Evolutionary conservation across 2,888 invertebrate genomes (phyloP), one percentile per base, ranked within the genome.

Genomic region (Apamea epomidion): DNA sequence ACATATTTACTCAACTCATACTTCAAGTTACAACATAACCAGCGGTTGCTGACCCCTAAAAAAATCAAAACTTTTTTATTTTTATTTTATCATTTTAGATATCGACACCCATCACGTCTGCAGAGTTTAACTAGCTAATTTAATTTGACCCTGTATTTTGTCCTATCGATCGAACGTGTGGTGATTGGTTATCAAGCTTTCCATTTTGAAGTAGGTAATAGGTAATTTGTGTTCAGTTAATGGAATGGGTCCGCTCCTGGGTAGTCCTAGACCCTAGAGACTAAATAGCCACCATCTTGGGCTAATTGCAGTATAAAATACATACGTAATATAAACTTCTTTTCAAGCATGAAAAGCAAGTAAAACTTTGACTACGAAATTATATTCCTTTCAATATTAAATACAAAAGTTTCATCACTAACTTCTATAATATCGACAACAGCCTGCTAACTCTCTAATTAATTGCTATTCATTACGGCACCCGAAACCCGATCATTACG

Each of bases 401-500:
- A 80, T 25, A 45, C 18, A 73, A 67, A 81, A 42, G 60, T 62
- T 82, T 45, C 37, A 54, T 10, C 37, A 12, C 25, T 29, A 74
- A 74, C 74, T 70, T 60, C 6, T 45, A 32, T 65, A n/a, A 51
- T 82, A 86, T 60, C 70, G 54, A 68, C 48, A 72, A 68, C 48
- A 68, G n/a, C 37, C 21, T 60, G 64, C 69, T 54, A 64, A 64
- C 48, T 72, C 68, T 29, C 32, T 85, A 76, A 84, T 87, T 81
- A 81, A 87, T 87, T 81, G 75, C 58, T 84, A 87, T 84, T 86
- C 87, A 86, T 84, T 87, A 87, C 73, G 51, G 58, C 77, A 78
- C 73, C 80, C 70, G 71, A 74, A 78, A 69, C 85, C 75, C 70
- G 73, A 84, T 85, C 75, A 77, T 85, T 87, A 74, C 65, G 72